These are phyloP conservation scores for Channa maculata DNA, from an alignment of 2,113 vertebrate genomes.

Conservation along the genomic window DNA sequence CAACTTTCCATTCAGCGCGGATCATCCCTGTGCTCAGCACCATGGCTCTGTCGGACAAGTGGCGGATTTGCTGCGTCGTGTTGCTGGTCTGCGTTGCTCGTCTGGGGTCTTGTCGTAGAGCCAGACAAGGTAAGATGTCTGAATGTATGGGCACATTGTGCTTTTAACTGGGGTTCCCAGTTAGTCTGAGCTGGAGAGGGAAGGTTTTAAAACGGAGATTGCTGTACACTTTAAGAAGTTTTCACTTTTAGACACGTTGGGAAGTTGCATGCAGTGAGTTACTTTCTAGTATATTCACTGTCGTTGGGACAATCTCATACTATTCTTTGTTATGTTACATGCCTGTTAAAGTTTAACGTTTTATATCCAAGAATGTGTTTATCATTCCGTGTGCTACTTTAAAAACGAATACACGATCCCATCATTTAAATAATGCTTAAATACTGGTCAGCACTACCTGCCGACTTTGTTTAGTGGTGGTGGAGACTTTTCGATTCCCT, in stretches of 20 bases:
- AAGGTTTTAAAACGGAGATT: conserved; percentile 41
- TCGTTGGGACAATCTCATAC: background rate
- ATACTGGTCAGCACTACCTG: background rate
- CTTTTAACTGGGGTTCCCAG: background rate
- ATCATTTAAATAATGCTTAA: background rate
- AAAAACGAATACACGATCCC: too few species aligned
- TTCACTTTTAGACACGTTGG: background rate
- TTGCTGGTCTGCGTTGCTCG: conserved; percentile 17
- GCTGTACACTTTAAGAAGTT: too few species aligned
- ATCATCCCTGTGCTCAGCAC: conserved; percentile 17
- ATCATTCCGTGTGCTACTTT: background rate
- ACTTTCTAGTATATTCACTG: too few species aligned
- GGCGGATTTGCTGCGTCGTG: conserved; percentile 58
- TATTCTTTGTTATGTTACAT: too few species aligned
- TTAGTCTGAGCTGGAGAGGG: background rate
- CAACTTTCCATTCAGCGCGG: conserved; percentile 28
- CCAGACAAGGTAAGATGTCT: conserved; percentile 57
- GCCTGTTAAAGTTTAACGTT: too few species aligned
- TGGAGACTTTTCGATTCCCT: background rate
- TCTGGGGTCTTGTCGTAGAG: conserved; percentile 24
- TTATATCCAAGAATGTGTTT: too few species aligned
- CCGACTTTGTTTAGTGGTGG: conserved; percentile 12
- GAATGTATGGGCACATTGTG: too few species aligned
- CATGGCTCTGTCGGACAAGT: conserved; percentile 50
- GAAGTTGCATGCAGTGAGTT: background rate